phyloP scores from a whole-genome alignment of 2,797 vertebrate genomes.

The Pygocentrus nattereri region DNA sequence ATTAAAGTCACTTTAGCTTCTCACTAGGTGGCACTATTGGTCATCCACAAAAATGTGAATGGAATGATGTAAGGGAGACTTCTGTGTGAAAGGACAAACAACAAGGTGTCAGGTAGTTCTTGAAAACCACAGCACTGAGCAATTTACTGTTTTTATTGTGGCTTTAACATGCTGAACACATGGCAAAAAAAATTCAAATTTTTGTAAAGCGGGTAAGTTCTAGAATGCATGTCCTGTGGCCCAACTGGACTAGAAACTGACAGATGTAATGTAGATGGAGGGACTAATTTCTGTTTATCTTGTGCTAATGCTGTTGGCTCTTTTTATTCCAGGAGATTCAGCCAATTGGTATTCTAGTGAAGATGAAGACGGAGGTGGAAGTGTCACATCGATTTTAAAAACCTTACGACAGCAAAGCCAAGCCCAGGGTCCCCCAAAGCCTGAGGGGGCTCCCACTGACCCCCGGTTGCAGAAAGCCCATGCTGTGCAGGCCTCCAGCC shows the following conservation, averaged over 20 bases:
- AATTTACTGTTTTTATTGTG: neutral
- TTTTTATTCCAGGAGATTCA: slow-evolving; percentile 82
- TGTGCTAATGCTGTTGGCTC: neutral
- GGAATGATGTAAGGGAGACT: neutral
- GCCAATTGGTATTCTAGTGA: slow-evolving; percentile 98
- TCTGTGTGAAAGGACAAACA: too few species aligned
- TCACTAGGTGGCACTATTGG: slow-evolving; percentile 58
- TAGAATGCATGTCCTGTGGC: neutral
- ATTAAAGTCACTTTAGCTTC: neutral
- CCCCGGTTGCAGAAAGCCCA: slow-evolving; percentile 86
- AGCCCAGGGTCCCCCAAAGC: slow-evolving; percentile 75
- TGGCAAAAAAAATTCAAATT: neutral
- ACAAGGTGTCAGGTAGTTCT: too few species aligned
- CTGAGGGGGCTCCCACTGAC: slow-evolving; percentile 72
- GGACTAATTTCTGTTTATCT: neutral
- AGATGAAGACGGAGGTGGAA: slow-evolving; percentile 92
- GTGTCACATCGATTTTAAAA: slow-evolving; percentile 92
- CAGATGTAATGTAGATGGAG: neutral
- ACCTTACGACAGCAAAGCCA: slow-evolving; percentile 90
- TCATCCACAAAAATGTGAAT: neutral
- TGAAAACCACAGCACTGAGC: too few species aligned
- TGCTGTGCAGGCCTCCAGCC: slow-evolving; percentile 55
- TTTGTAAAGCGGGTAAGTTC: neutral
- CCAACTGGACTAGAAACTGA: neutral
- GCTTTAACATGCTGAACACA: neutral